phyloP scores from a whole-genome alignment of 2,113 vertebrate species.

The Cariama cristata region DNA sequence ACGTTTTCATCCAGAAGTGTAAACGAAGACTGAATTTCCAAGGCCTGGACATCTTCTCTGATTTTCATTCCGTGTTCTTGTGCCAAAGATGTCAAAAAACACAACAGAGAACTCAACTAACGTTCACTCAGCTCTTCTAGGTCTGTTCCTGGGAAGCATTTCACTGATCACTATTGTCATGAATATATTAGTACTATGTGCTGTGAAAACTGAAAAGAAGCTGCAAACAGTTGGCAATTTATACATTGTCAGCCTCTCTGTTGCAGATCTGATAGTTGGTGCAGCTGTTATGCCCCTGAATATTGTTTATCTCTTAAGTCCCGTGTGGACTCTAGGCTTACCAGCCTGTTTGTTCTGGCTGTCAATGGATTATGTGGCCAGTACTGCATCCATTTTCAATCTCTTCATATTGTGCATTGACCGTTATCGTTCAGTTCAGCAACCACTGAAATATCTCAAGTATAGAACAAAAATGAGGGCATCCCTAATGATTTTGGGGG shows the following conservation, averaged over 20 bases:
- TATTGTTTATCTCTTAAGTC: slow-evolving; percentile 84
- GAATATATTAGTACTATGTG: slow-evolving; percentile 91
- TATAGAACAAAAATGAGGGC: slow-evolving; percentile 91
- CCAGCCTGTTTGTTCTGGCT: slow-evolving; percentile 93
- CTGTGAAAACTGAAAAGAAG: slow-evolving; percentile 87
- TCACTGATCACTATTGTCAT: slow-evolving; percentile 88
- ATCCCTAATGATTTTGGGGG: slow-evolving; percentile 81
- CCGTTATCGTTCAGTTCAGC: slow-evolving; percentile 90
- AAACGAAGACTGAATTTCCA: not conserved
- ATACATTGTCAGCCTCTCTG: slow-evolving; percentile 92
- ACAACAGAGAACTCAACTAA: slow-evolving; percentile 46
- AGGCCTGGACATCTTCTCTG: not conserved
- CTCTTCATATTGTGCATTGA: slow-evolving; percentile 93
- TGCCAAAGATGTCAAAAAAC: slow-evolving; percentile 62
- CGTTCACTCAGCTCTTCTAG: slow-evolving; percentile 75
- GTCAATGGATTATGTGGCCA: slow-evolving; percentile 97
- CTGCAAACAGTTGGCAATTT: slow-evolving; percentile 94
- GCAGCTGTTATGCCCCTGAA: slow-evolving; percentile 92
- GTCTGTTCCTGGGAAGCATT: slow-evolving; percentile 83
- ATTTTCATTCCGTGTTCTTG: not conserved
- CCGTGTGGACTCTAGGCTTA: slow-evolving; percentile 81
- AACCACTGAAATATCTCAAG: slow-evolving; percentile 87
- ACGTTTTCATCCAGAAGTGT: not conserved
- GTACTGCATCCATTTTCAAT: slow-evolving; percentile 95
- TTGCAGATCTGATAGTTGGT: slow-evolving; percentile 92